These are phyloP conservation scores for Archegozetes longisetosus DNA, from an alignment of 1,140 invertebrate species.

Conservation along the genomic window DNA sequence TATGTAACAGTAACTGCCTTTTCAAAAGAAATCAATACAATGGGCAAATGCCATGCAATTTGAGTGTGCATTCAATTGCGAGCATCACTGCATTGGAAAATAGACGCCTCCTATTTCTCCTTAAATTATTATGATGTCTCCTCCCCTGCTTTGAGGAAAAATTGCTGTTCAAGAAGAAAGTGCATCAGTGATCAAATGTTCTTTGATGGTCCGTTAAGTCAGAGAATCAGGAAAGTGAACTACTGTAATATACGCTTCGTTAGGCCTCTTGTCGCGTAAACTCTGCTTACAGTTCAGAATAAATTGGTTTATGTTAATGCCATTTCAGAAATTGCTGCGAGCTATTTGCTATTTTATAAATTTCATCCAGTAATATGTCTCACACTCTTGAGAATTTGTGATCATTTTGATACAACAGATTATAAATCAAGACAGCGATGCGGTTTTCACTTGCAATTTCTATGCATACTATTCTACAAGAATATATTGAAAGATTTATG, in stretches of 20 bases:
- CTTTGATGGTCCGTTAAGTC: not conserved
- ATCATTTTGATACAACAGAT: not conserved
- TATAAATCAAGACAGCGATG: not conserved
- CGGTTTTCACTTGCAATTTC: not conserved
- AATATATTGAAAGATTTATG: not conserved
- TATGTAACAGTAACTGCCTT: not conserved
- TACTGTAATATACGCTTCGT: not conserved
- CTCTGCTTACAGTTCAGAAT: not conserved
- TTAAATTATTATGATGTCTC: not conserved
- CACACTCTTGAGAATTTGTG: not conserved
- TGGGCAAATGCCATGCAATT: not conserved
- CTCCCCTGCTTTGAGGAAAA: not conserved
- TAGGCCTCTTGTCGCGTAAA: not conserved
- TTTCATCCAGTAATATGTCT: not conserved
- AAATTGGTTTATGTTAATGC: not conserved
- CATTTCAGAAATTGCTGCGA: not conserved
- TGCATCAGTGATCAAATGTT: not conserved
- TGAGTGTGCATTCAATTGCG: not conserved
- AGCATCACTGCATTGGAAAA: not conserved
- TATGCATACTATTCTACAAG: not conserved
- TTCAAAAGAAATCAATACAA: not conserved
- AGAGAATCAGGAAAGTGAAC: not conserved
- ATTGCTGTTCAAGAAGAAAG: not conserved
- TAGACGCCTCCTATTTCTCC: not conserved
- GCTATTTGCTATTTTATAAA: not conserved